Percentiles rank a stretch among this genome's conserved stretches.
Conservation (phyloP, 2,888 invertebrate genomes). For the Pegoplata infirma region DNA sequence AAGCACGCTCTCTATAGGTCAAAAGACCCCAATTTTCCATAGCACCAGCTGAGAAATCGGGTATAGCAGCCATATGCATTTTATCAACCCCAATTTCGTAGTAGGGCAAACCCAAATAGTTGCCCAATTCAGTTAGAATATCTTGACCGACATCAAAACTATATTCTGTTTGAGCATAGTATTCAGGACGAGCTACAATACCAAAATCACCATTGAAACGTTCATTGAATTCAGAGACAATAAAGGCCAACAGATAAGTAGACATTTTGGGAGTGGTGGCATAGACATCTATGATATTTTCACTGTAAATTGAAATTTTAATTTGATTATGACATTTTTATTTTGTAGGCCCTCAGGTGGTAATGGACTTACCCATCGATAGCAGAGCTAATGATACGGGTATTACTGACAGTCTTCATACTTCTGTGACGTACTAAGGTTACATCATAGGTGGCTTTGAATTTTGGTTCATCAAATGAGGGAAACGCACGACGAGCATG, state of each 20-base stretch:
- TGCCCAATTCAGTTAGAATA: conserved; percentile 79
- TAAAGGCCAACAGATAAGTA: conserved; percentile 88
- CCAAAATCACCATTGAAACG: conserved; percentile 71
- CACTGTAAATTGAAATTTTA: too few relatives aligned
- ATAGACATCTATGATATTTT: conserved; percentile 69
- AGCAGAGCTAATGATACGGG: conserved; percentile 57
- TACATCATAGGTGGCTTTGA: conserved; percentile 83
- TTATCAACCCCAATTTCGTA: conserved; percentile 82
- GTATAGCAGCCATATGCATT: conserved; percentile 89
- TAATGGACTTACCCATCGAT: conserved; percentile 71
- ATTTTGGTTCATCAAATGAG: conserved; percentile 87
- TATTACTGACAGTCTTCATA: conserved; percentile 71
- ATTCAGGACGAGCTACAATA: conserved; percentile 84
- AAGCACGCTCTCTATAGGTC: conserved; percentile 86
- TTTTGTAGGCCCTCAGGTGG: too few relatives aligned
- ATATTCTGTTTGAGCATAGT: conserved; percentile 83
- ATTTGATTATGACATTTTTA: too few relatives aligned
- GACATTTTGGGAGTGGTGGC: conserved; percentile 83
- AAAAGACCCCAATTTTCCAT: conserved; percentile 96
- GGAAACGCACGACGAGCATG: conserved; percentile 86
- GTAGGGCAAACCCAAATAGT: conserved; percentile 81
- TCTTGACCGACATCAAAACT: conserved; percentile 82
- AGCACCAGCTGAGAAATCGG: conserved; percentile 90
- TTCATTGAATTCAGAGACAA: conserved; percentile 82
- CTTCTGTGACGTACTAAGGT: conserved; percentile 73